Evolutionary conservation across 1,140 invertebrate species (phyloP).

Genomic region (Lasaia peninsularis): DNA sequence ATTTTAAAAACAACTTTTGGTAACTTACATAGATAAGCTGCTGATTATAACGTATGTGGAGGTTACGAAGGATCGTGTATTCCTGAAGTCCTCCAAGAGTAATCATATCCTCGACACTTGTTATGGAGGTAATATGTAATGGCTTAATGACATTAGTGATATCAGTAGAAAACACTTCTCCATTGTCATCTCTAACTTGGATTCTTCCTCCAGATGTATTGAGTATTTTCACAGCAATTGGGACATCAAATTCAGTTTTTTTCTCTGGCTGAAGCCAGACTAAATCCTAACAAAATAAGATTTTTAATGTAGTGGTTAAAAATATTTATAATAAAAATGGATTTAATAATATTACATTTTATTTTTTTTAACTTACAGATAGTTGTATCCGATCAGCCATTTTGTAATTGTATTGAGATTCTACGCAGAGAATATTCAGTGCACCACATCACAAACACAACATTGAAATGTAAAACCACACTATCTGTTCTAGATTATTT

Average conservation of each 20-base stretch:
- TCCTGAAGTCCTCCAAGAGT: constrained; percentile 94
- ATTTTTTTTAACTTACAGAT: constrained; percentile 44
- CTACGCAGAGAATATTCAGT: constrained; percentile 29
- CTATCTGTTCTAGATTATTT: constrained; percentile 50
- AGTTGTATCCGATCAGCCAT: constrained; percentile 63
- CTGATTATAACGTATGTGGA: constrained; percentile 93
- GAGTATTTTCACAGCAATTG: constrained; percentile 88
- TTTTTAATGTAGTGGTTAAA: neutral
- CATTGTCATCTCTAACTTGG: constrained; percentile 88
- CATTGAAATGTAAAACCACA: constrained; percentile 39
- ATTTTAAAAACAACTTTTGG: too few species aligned
- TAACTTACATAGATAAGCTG: constrained; percentile 92
- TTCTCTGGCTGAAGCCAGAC: constrained; percentile 90
- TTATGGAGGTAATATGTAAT: constrained; percentile 91
- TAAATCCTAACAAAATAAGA: constrained; percentile 81
- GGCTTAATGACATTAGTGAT: constrained; percentile 83
- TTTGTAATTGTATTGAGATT: constrained; percentile 43
- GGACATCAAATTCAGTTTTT: constrained; percentile 87
- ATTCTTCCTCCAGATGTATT: constrained; percentile 87
- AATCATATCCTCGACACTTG: constrained; percentile 96
- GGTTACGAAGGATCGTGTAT: constrained; percentile 93
- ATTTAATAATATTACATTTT: neutral
- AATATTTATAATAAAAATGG: neutral
- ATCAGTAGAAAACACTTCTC: constrained; percentile 79
- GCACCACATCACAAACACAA: constrained; percentile 37